Base-by-base conservation (phyloP, 1,140 invertebrate species). In the Ceratina calcarata region DNA sequence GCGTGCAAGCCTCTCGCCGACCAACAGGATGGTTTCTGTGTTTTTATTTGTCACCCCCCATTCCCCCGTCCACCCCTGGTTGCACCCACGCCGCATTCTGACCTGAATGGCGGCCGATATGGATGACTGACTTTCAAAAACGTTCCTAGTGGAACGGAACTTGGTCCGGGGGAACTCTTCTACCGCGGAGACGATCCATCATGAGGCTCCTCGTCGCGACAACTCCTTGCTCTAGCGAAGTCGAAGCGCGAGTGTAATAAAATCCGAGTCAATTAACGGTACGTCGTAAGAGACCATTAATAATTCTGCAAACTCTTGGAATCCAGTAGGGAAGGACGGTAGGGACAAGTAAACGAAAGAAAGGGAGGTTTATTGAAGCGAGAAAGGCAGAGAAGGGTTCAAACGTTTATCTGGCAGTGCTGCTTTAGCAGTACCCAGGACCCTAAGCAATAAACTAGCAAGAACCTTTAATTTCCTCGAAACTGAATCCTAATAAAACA, bases 181-280 rank as follows among this genome's bases (percentile, higher is more conserved):
- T 24, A n/a, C 20, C 58, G 22, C 27, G 71, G 53, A 61, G 80
- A 37, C 76, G 65, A 78, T 82, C 82, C 79, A 86, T 82, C 80
- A 81, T 74, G 32, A 27, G 64, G 20, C 66, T 66, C 68, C 69
- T 68, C 55, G 24, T 61, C 65, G 69, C 84, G 82, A 84, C 80
- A 72, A 81, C 80, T 86, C 80, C 82, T 84, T 53, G 49, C 37
- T 37, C 13, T 65, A 70, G 57, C 60, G 20, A 70, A 86, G 83
- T 67, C 64, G 80, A 87, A 83, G 82, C 83, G 86, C 79, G 81
- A 86, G 78, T 83, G 87, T 89, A 91, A 91, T 91, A 90, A 91
- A 90, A 90, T 91, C 85, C 84, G 55, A 90, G 89, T 91, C 90
- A 91, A 91, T 91, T 91, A 91, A 90, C 87, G 84, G 74, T 81